These are phyloP conservation scores for Embidobia sp. DNA, from an alignment of 2,888 invertebrate species.

Conservation along the genomic window DNA sequence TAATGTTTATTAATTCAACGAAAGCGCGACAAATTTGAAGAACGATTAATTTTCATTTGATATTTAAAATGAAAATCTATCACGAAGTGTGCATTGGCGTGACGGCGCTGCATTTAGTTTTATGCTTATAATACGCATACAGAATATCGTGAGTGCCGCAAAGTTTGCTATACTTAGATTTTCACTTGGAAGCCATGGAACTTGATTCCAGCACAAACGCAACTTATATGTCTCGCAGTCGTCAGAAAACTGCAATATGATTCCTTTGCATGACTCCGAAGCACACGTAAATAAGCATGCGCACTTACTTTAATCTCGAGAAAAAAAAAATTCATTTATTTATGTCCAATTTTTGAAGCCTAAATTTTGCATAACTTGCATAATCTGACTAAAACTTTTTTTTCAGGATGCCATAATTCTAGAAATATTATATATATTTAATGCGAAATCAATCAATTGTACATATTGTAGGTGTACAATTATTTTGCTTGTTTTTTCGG, in stretches of 20 bases:
- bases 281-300: slow-evolving; percentile 13
- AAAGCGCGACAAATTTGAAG: too few species aligned
- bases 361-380: too few species aligned
- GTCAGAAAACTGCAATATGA: slow-evolving; percentile 62
- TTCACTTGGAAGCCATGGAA: slow-evolving; percentile 73
- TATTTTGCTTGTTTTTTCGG: too few species aligned
- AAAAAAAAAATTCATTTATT: too few species aligned
- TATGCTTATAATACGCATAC: slow-evolving; percentile 38
- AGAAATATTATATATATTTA: too few species aligned
- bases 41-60: too few species aligned
- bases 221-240: slow-evolving; percentile 58
- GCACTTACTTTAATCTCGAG: slow-evolving; percentile 29
- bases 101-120: slow-evolving; percentile 49
- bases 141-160: slow-evolving; percentile 46
- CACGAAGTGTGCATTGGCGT: slow-evolving; percentile 19
- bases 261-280: slow-evolving; percentile 57
- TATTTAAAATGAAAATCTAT: slow-evolving; percentile 36
- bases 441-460: too few species aligned
- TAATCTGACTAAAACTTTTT: too few species aligned
- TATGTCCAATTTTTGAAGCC: too few species aligned
- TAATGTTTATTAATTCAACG: too few species aligned
- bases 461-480: too few species aligned
- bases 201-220: slow-evolving; percentile 69
- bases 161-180: slow-evolving; percentile 75
- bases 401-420: too few species aligned